Conservation (phyloP, 2,888 invertebrate species). For the Xestia c-nigrum region DNA sequence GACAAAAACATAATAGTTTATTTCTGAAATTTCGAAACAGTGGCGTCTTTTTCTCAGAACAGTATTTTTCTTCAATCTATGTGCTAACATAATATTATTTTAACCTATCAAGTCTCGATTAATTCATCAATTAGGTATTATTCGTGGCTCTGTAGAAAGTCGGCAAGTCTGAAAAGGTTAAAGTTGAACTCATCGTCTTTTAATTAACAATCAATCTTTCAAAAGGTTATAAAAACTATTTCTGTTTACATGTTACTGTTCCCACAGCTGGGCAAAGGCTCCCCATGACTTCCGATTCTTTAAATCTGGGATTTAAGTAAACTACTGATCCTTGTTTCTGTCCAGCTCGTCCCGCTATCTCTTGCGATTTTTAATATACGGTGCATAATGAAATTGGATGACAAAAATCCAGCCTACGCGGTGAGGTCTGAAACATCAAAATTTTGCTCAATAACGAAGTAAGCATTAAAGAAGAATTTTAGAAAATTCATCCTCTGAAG, state of each 20-base stretch:
- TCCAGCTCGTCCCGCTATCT: no score
- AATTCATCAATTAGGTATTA: slow-evolving; percentile 6
- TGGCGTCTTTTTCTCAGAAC: not conserved
- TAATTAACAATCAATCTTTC: not conserved
- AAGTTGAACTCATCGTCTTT: not conserved
- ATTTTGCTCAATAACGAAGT: not conserved
- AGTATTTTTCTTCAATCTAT: not conserved
- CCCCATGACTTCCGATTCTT: no score
- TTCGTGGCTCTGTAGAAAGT: not conserved
- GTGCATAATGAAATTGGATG: not conserved
- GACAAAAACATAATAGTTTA: no score
- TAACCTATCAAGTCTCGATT: not conserved
- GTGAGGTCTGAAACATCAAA: not conserved
- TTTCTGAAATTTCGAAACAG: not conserved
- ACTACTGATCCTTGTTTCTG: no score
- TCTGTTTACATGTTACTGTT: not conserved
- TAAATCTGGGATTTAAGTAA: no score
- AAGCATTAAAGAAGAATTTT: not conserved
- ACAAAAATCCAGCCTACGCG: not conserved
- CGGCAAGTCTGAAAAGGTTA: not conserved
- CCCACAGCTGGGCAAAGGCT: no score
- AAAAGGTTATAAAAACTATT: not conserved
- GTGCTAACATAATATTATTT: not conserved
- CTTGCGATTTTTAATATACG: no score
- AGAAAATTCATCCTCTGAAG: not conserved